Conservation (phyloP, 2,797 vertebrate genomes). For the Balearica regulorum region DNA sequence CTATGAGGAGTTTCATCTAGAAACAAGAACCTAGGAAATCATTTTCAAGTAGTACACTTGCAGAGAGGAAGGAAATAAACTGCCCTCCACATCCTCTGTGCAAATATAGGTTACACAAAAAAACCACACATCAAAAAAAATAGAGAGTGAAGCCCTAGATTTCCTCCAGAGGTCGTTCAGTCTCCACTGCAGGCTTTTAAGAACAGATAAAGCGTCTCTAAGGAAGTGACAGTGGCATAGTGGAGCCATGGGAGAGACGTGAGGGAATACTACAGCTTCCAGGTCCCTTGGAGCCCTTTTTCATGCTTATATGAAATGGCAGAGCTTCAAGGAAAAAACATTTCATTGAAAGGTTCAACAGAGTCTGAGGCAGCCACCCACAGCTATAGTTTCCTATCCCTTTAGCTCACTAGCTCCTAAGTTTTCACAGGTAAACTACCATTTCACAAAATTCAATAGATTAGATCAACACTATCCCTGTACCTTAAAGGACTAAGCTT, state of each 20-base stretch:
- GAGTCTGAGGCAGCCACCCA: conserved; percentile 19
- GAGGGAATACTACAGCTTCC: background rate
- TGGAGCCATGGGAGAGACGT: background rate
- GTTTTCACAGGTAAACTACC: conserved; percentile 1
- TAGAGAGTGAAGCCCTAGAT: background rate
- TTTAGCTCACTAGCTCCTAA: background rate
- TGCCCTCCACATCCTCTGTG: background rate
- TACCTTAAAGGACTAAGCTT: background rate
- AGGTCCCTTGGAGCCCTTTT: conserved; percentile 12
- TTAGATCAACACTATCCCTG: background rate
- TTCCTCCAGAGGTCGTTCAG: background rate
- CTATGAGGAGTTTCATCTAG: background rate
- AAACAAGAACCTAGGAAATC: background rate
- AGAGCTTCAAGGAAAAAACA: background rate
- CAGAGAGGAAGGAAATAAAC: background rate
- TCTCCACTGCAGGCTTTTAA: background rate
- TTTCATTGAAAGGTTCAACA: background rate
- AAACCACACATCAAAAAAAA: background rate
- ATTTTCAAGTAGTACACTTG: background rate
- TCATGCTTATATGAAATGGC: background rate
- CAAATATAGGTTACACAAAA: background rate
- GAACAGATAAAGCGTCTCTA: background rate
- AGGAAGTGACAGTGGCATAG: background rate
- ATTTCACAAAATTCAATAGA: background rate
- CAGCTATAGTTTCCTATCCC: background rate